A percentile compares a stretch with the other conserved stretches of the same genome.
phyloP scores from a whole-genome alignment of 2,888 invertebrate genomes.

The Cyclophora punctaria region DNA sequence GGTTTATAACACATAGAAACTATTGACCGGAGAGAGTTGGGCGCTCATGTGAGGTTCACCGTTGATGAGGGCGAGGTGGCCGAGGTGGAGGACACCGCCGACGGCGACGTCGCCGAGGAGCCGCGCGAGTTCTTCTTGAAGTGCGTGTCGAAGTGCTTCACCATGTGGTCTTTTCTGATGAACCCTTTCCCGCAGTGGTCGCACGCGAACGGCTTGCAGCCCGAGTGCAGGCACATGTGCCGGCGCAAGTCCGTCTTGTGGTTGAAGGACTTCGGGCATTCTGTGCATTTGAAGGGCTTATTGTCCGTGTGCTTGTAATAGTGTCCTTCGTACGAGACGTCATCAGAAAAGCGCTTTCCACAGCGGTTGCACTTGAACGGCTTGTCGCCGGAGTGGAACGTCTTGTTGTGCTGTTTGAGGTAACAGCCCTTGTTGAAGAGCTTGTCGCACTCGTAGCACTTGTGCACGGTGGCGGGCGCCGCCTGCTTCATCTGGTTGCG shows the following conservation, averaged over 20 bases:
- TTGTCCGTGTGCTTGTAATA: conserved; percentile 85
- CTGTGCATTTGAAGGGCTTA: conserved; percentile 89
- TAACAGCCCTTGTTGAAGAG: conserved; percentile 90
- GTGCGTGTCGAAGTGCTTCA: conserved; percentile 90
- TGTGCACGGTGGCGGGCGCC: conserved; percentile 61
- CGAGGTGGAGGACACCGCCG: conserved; percentile 36
- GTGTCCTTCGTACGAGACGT: conserved; percentile 82
- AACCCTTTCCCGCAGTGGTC: conserved; percentile 90
- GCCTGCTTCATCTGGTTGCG: conserved; percentile 56
- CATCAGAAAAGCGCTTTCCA: conserved; percentile 87
- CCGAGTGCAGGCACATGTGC: conserved; percentile 91
- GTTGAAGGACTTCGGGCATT: conserved; percentile 91
- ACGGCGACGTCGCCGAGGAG: conserved; percentile 37
- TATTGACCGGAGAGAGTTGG: conserved; percentile 1
- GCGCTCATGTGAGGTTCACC: conserved; percentile 16
- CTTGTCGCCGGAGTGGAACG: conserved; percentile 90
- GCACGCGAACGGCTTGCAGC: conserved; percentile 88
- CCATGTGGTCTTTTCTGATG: conserved; percentile 93
- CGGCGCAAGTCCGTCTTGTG: conserved; percentile 92
- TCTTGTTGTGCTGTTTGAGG: conserved; percentile 92
- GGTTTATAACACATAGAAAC: conserved; percentile 9
- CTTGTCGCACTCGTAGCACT: conserved; percentile 89
- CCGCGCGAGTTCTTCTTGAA: conserved; percentile 73
- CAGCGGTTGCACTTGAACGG: conserved; percentile 90
- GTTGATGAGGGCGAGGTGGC: conserved; percentile 22